A percentile compares a stretch with the other conserved stretches of the same genome.
Conservation (phyloP, 2,797 vertebrate species). For the Pantherophis vulpinus region DNA sequence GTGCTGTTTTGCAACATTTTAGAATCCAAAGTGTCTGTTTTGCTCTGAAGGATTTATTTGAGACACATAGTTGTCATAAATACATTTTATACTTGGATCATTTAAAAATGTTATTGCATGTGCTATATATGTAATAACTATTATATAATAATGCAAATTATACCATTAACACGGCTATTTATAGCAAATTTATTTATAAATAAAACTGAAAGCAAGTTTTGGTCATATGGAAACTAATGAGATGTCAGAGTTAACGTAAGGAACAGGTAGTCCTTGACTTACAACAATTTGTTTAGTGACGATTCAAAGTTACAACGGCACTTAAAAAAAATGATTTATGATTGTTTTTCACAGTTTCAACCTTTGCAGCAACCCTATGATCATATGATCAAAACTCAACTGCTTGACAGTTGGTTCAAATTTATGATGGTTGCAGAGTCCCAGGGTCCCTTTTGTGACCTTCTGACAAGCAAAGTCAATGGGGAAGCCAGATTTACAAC, state of each 20-base stretch:
- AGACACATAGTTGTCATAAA: not conserved
- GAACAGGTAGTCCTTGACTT: not conserved
- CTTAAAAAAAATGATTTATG: not conserved
- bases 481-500: not conserved
- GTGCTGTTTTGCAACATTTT: not conserved
- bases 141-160: not conserved
- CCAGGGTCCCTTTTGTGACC: not conserved
- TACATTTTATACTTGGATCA: not conserved
- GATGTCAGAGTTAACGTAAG: not conserved
- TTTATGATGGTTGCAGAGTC: not conserved
- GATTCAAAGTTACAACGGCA: not conserved
- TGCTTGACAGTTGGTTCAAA: not conserved
- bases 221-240: not conserved
- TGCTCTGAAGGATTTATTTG: not conserved
- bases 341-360: not conserved
- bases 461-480: not conserved
- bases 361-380: not conserved
- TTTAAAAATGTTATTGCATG: not conserved
- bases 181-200: not conserved
- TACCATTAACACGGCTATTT: not conserved
- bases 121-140: not conserved
- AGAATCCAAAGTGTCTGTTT: not conserved
- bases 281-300: not conserved
- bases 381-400: not conserved
- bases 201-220: not conserved